Conservation (phyloP, 1,140 invertebrate genomes). For the Papilio xuthus region DNA sequence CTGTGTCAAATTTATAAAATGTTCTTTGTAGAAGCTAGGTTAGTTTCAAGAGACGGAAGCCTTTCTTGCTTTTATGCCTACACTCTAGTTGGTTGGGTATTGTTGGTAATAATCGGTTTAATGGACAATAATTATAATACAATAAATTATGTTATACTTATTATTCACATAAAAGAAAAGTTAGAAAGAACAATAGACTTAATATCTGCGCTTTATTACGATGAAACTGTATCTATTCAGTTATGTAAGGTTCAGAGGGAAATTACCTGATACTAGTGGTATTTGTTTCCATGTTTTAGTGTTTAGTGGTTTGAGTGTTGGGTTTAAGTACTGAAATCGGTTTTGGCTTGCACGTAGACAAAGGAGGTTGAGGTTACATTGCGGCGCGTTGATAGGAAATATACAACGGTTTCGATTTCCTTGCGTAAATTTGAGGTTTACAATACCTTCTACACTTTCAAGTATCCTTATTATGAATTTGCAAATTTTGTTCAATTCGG, state of each 20-base stretch:
- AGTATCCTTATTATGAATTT: neutral
- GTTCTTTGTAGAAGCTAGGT: neutral
- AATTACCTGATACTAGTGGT: neutral
- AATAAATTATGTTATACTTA: too few relatives aligned
- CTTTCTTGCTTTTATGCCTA: neutral
- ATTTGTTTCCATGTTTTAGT: slow-evolving; percentile 12
- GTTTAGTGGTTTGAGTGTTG: slow-evolving; percentile 3
- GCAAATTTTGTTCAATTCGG: neutral
- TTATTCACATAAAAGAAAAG: neutral
- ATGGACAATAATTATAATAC: too few relatives aligned
- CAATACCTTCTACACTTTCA: neutral
- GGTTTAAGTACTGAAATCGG: neutral
- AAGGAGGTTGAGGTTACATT: slow-evolving; percentile 10
- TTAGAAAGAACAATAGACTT: neutral
- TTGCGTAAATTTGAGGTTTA: slow-evolving; percentile 16
- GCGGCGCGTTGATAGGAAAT: slow-evolving; percentile 8
- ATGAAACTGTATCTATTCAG: neutral
- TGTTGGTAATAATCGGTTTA: neutral
- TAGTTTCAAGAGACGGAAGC: neutral
- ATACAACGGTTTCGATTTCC: slow-evolving; percentile 7
- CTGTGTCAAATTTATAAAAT: slow-evolving; percentile 2
- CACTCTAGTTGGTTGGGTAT: neutral
- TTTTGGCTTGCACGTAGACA: slow-evolving; percentile 6
- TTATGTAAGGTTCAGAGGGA: neutral
- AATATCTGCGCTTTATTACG: neutral